phyloP scores from a whole-genome alignment of 2,797 vertebrate genomes.

The Hydrolagus colliei region DNA sequence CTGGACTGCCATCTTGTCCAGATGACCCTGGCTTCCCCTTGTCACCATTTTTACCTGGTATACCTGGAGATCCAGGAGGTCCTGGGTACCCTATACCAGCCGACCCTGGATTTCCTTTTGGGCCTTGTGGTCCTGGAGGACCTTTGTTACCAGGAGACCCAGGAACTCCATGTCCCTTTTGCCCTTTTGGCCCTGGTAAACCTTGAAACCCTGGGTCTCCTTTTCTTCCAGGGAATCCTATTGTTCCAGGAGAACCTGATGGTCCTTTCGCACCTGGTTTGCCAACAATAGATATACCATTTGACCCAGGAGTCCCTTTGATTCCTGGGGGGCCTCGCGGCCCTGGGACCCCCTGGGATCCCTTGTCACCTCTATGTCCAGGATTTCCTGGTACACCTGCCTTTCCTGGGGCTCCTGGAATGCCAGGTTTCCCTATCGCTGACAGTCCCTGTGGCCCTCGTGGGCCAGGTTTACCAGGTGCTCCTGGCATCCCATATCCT shows the following conservation, averaged over 20 bases:
- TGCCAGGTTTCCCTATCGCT: slow-evolving; percentile 21
- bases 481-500: slow-evolving; percentile 18
- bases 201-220: slow-evolving; percentile 15
- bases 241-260: slow-evolving; percentile 18
- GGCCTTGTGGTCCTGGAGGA: slow-evolving; percentile 7
- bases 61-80: background rate
- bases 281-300: slow-evolving; percentile 22
- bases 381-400: slow-evolving; percentile 22
- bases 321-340: slow-evolving; percentile 10
- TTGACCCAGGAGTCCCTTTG: slow-evolving; percentile 5
- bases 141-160: slow-evolving; percentile 15
- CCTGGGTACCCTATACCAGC: slow-evolving; percentile 7
- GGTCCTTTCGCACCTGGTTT: slow-evolving; percentile 9
- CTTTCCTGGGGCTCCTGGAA: slow-evolving; percentile 17
- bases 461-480: slow-evolving; percentile 23
- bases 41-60: slow-evolving; percentile 18
- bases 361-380: slow-evolving; percentile 25
- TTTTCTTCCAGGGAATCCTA: slow-evolving; percentile 30
- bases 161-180: slow-evolving; percentile 2
- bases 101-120: background rate
- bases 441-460: slow-evolving; percentile 28
- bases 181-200: slow-evolving; percentile 7
- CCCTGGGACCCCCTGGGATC: background rate
- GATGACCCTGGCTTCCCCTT: background rate
- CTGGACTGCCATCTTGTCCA: background rate